Percentiles rank a stretch among this genome's conserved stretches.
These are phyloP conservation scores for Coelopa pilipes DNA, from an alignment of 2,888 invertebrate genomes.

Conservation along the genomic window DNA sequence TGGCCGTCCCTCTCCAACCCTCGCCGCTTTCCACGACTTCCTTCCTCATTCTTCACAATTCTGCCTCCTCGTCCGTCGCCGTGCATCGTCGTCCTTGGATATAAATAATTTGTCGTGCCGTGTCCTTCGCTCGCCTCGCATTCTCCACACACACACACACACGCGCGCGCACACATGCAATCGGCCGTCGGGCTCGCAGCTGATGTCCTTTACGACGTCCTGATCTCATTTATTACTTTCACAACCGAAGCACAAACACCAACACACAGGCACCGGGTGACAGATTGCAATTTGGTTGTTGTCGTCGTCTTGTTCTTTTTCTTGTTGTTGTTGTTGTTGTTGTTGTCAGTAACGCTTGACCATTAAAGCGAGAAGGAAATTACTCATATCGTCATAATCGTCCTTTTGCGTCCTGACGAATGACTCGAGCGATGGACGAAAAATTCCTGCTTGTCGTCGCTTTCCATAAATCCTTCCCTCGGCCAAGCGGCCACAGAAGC, in stretches of 20 bases:
- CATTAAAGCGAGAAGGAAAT: slow-evolving; percentile 63
- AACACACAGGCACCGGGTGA: slow-evolving; percentile 9
- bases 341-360: slow-evolving; percentile 45
- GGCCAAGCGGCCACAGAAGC: slow-evolving; percentile 1
- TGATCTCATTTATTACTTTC: slow-evolving; percentile 31
- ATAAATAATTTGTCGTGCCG: neutral
- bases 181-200: neutral
- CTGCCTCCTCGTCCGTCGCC: neutral
- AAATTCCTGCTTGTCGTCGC: slow-evolving; percentile 9
- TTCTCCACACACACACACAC: neutral
- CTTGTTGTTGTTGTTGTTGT: slow-evolving; percentile 8
- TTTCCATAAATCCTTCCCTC: slow-evolving; percentile 31
- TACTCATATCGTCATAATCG: slow-evolving; percentile 57
- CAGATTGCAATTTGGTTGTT: slow-evolving; percentile 16
- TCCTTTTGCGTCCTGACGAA: slow-evolving; percentile 20
- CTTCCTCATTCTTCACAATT: too few relatives aligned
- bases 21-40: slow-evolving; percentile 18
- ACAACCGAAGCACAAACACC: slow-evolving; percentile 6
- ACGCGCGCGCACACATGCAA: too few relatives aligned
- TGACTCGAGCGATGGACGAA: neutral
- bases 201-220: slow-evolving; percentile 32
- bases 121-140: neutral
- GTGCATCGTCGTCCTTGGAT: neutral
- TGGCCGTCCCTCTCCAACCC: neutral
- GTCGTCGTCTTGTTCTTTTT: slow-evolving; percentile 17